A percentile compares a stretch with the other conserved stretches of the same genome.
Evolutionary conservation across 1,140 invertebrate species (phyloP).

Genomic region (Cherax destructor): DNA sequence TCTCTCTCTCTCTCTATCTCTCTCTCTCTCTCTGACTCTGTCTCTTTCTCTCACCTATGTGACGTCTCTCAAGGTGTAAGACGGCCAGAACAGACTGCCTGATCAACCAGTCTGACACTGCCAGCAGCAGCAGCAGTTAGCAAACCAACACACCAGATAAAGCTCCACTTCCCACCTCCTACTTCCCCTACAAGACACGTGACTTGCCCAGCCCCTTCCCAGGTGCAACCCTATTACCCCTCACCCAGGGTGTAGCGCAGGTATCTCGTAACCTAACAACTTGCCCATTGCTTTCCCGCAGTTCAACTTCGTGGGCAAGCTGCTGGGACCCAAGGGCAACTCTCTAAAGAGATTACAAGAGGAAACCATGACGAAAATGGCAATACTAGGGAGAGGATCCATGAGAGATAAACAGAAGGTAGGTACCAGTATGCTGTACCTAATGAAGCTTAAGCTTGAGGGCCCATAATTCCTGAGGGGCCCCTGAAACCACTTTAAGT

Average conservation of each 20-base stretch:
- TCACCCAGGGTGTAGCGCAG: no score
- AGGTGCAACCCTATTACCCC: no score
- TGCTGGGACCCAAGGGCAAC: slow-evolving; percentile 94
- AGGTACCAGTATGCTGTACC: background rate
- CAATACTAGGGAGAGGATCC: slow-evolving; percentile 93
- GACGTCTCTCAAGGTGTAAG: background rate
- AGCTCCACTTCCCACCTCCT: no score
- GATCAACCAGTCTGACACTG: no score
- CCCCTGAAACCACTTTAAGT: no score
- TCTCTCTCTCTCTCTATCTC: background rate
- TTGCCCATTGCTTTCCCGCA: slow-evolving; percentile 74
- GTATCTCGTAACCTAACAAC: no score
- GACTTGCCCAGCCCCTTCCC: background rate
- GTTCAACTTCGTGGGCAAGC: slow-evolving; percentile 96
- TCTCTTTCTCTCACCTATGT: background rate
- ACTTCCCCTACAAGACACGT: no score
- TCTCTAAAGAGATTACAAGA: slow-evolving; percentile 94
- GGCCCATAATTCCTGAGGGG: no score
- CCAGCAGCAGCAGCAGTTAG: no score
- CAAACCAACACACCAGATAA: no score
- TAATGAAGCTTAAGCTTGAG: no score
- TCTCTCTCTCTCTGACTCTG: background rate
- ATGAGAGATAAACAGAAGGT: slow-evolving; percentile 95
- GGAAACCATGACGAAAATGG: slow-evolving; percentile 96
- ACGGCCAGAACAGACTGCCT: no score